Evolutionary conservation across 2,888 invertebrate species (phyloP), one percentile per base, ranked within the genome.

Genomic region (Cryptocephalus moraei): DNA sequence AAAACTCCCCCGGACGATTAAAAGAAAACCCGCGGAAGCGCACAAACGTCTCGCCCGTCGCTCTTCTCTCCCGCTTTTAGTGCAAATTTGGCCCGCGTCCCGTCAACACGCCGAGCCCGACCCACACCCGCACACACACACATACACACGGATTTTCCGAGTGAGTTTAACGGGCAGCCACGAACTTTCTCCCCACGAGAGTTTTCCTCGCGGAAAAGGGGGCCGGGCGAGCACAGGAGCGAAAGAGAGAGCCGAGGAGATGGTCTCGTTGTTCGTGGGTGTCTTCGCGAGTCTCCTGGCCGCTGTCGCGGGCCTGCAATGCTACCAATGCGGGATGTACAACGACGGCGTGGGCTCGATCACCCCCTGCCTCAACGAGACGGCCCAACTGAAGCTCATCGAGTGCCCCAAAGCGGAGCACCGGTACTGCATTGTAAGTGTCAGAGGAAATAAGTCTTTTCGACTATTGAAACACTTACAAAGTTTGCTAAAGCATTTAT

Each of bases 301-400:
- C 38, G 48, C 59, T n/a, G 66, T 69, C 41, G 71, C 77, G 57
- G 78, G 73, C 36, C 63, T 79, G 58, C 72, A 78, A 66, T 89
- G 88, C 71, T 84, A 82, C 75, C 81, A 84, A 71, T 88, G 88
- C 60, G 88, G 88, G 41, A 82, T 85, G 71, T 88, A 88, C 73
- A 89, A 86, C 63, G 88, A 89, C 62, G 88, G 88, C 13, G 86
- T 88, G 8, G 88, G 88, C 36, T 87, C 87, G 53, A 88, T 89
- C 55, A 89, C 88, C 42, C 88, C 88, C 8, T 89, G 88, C 70
- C 79, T 84, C 65, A 88, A 88, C 70, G 79, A 80, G 65, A 80
- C 83, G 50, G 32, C 42, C 31, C 81, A 85, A 57, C 79, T 84
- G 50, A 76, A 80, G 56, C 73, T 87, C 39, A 81, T 79, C 63